A percentile compares a stretch with the other conserved stretches of the same genome.
phyloP scores from a whole-genome alignment of 2,113 vertebrate genomes.

The Rhombomys opimus region DNA sequence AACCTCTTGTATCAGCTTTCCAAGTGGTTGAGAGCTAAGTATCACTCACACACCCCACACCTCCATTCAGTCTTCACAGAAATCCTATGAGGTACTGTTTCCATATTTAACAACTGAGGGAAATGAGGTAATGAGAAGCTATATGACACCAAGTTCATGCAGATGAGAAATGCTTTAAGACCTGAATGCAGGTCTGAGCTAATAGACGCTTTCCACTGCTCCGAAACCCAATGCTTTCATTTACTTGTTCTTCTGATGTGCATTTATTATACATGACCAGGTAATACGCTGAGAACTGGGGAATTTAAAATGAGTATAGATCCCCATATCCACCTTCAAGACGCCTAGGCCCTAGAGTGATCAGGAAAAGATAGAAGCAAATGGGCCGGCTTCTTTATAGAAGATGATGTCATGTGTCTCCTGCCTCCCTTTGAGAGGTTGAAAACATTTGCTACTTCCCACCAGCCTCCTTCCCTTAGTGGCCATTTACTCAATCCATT shows the following conservation, averaged over 20 bases:
- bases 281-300: not conserved
- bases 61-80: not conserved
- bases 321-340: not conserved
- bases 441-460: not conserved
- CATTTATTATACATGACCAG: not conserved
- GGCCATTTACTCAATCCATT: not conserved
- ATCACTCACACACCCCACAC: not conserved
- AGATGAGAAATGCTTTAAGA: not conserved
- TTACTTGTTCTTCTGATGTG: not conserved
- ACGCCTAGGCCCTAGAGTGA: not conserved
- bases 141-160: not conserved
- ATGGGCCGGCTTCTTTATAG: not conserved
- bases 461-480: not conserved
- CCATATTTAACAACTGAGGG: conserved; percentile 39
- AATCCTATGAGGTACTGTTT: not conserved
- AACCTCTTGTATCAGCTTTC: not conserved
- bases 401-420: not conserved
- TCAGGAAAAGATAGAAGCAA: not conserved
- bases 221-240: not conserved
- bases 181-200: not conserved
- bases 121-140: not conserved
- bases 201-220: not conserved
- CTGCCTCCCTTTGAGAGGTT: not conserved
- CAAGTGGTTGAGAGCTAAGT: not conserved
- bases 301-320: not conserved